These are phyloP conservation scores for Drosophila sp. DNA, from an alignment of 1,140 invertebrate species.

Conservation along the genomic window DNA sequence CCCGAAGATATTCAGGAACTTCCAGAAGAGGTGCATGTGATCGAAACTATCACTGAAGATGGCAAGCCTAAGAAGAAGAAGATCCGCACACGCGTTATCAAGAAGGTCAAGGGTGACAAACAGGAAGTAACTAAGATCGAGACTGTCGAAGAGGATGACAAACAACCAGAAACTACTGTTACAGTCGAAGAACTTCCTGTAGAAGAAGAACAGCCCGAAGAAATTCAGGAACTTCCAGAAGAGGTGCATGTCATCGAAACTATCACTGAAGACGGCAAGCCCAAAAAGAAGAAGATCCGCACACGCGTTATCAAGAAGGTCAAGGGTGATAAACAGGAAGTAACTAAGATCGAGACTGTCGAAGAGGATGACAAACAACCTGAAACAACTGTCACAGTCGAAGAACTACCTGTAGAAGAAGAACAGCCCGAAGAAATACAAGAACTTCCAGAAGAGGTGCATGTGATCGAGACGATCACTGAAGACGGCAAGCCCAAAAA, in stretches of 20 bases:
- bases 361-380: constrained; percentile 5
- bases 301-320: constrained; percentile 13
- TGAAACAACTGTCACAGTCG: neutral
- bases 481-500: neutral
- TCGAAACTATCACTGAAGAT: constrained; percentile 1
- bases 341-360: neutral
- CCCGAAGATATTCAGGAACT: constrained; percentile 6
- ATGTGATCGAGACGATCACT: neutral
- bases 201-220: neutral
- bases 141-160: constrained; percentile 1
- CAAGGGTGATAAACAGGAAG: constrained; percentile 8
- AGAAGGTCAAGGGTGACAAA: constrained; percentile 13
- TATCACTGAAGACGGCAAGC: neutral
- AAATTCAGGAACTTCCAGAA: constrained; percentile 6
- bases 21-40: neutral
- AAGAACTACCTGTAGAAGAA: neutral
- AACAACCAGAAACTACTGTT: neutral
- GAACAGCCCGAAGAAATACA: neutral
- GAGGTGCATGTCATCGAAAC: neutral
- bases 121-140: constrained; percentile 13
- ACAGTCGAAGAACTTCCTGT: neutral
- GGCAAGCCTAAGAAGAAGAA: constrained; percentile 7
- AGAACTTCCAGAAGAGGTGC: neutral
- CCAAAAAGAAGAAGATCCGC: constrained; percentile 5
- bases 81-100: constrained; percentile 9